Conservation (phyloP, 2,888 invertebrate genomes). For the Alloplasta piceator region DNA sequence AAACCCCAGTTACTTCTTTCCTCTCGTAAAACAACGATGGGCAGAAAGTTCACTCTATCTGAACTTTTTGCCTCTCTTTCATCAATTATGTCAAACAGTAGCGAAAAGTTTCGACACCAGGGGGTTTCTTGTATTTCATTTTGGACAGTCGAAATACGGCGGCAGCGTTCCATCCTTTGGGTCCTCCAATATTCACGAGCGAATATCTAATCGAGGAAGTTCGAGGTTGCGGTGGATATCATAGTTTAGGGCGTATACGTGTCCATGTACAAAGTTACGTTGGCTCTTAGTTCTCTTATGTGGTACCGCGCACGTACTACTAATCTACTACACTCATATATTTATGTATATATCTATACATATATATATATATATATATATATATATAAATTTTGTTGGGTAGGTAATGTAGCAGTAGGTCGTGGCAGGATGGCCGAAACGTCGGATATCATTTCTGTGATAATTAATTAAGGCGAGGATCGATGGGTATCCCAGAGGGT, state of each 20-base stretch:
- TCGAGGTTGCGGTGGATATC: conserved; percentile 41
- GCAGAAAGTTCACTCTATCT: no score
- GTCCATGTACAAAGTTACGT: conserved; percentile 46
- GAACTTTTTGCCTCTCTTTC: neutral
- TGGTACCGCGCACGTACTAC: conserved; percentile 39
- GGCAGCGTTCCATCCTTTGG: neutral
- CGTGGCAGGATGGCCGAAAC: conserved; percentile 56
- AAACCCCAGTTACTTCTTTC: conserved; percentile 5
- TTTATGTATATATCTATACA: neutral
- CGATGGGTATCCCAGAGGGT: conserved; percentile 74
- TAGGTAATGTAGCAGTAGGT: conserved; percentile 36
- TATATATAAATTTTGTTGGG: conserved; percentile 50
- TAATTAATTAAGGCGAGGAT: conserved; percentile 79
- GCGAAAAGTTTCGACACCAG: conserved; percentile 20
- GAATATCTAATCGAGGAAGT: conserved; percentile 53
- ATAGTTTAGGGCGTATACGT: conserved; percentile 57
- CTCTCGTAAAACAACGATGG: conserved; percentile 8
- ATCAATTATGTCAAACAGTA: conserved; percentile 19
- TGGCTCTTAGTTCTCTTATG: conserved; percentile 36
- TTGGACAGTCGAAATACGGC: neutral
- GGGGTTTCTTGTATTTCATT: conserved; percentile 33
- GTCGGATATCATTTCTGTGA: conserved; percentile 70
- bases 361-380: conserved; percentile 10
- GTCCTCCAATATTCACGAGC: conserved; percentile 54
- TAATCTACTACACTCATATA: conserved; percentile 15